These are phyloP conservation scores for Cynodonichthys magdalenae DNA, from an alignment of 2,797 vertebrate genomes.

Conservation along the genomic window DNA sequence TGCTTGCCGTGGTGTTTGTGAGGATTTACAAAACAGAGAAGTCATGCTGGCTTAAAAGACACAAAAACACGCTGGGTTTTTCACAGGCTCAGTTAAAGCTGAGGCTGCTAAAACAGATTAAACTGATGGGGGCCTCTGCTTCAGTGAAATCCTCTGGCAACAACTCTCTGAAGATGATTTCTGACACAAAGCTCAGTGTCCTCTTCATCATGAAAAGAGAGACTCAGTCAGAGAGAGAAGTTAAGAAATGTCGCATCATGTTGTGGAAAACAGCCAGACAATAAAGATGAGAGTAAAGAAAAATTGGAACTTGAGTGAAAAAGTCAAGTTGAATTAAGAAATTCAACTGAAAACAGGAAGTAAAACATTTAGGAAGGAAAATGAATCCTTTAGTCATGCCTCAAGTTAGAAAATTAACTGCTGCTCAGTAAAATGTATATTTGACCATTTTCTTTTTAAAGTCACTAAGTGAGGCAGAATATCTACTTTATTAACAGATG, in stretches of 20 bases:
- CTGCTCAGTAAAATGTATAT: too few species aligned
- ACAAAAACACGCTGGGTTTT: slow-evolving; percentile 35
- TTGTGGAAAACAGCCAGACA: slow-evolving; percentile 7
- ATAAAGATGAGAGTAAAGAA: slow-evolving; percentile 8
- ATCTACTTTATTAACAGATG: not conserved
- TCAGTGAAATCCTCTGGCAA: slow-evolving; percentile 67
- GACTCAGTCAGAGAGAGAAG: slow-evolving; percentile 14
- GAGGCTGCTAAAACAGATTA: slow-evolving; percentile 70
- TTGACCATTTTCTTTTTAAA: not conserved
- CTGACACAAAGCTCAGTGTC: slow-evolving; percentile 60
- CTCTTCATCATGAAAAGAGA: slow-evolving; percentile 33
- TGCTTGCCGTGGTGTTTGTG: slow-evolving; percentile 15
- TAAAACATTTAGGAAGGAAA: slow-evolving; percentile 29
- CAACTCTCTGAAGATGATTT: slow-evolving; percentile 54
- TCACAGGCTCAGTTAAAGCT: slow-evolving; percentile 35
- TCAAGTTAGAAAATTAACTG: slow-evolving; percentile 26
- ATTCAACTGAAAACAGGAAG: slow-evolving; percentile 21
- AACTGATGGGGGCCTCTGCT: slow-evolving; percentile 56
- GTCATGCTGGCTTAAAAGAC: slow-evolving; percentile 36
- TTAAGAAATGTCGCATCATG: slow-evolving; percentile 5
- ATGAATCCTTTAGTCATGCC: slow-evolving; percentile 31
- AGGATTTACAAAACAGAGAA: slow-evolving; percentile 30
- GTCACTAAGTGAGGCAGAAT: not conserved
- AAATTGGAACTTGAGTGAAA: not conserved
- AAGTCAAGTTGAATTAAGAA: slow-evolving; percentile 21